Evolutionary conservation across 23 tunicate genomes (phyloP), one percentile per base, ranked within the genome.

Genomic region (Styela plicata): DNA sequence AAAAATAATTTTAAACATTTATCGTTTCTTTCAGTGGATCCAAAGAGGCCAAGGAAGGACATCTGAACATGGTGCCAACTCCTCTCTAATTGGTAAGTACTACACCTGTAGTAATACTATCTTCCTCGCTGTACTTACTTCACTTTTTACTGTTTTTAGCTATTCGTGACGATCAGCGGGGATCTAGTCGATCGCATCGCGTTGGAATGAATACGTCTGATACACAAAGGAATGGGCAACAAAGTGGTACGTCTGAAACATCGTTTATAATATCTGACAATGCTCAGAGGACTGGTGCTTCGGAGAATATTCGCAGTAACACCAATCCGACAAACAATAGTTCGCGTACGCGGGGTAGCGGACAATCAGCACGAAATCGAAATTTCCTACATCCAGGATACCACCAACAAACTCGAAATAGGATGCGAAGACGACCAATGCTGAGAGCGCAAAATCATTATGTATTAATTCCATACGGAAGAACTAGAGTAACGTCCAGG

Each of bases 391-490:
- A 76, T 44, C 81, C 81, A 5, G 81, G 67, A 26, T 26, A 26
- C 5, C 64, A 76, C 37, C 33, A 53, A 1, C 32, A 36, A 24
- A 44, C 30, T 24, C 20, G 81, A 24, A 52, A 76, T 24, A 36
- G 81, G 66, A 25, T 2, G 66, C 28, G 81, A 36, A 52, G 81
- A 20, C 30, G 81, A 36, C 81, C 81, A 26, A 52, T 76, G 26
- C 27, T 76, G 81, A 53, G 81, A 44, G 81, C 66, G 16, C 81
- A 76, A 26, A 76, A 76, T 53, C 81, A 76, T 44, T 76, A 76
- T 29, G 81, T 76, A 5, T 76, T 24, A 7, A 25, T 44, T 26
- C 81, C 81, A 23, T 52, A 44, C 24, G 81, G 81, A 17, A 36
- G 81, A 76, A 26, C 81, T 22, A 36, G 81, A 52, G 31, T 57